Evolutionary conservation across 37 sponge, comb jelly and placozoan genomes (phyloP), one percentile per base, ranked within the genome.

Genomic region (Mnemiopsis leidyi): DNA sequence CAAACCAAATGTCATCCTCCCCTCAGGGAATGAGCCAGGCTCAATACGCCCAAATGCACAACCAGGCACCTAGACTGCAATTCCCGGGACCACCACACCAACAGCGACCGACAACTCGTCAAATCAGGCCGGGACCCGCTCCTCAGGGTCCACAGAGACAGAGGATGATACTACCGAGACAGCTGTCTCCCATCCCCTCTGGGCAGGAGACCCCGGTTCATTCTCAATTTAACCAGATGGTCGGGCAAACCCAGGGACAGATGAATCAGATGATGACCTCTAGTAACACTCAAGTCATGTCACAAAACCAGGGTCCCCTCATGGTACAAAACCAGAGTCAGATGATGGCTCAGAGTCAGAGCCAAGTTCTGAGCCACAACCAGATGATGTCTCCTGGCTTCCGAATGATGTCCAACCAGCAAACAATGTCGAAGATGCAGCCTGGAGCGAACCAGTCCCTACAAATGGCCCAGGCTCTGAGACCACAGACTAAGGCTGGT

Each of bases 81-180:
- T 48, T 18, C 13, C 61, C 61, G 13, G 61, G 61, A 18, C 61
- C 5, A 48, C 61, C 61, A 5, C 61, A 48, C 9, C 5, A 13
- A 48, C 61, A 48, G 9, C 13, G 61, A 18, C 5, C 5, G 9
- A 48, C 61, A 48, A 48, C 61, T 13, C 61, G 61, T 13, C 61
- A 48, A 13, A 48, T 48, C 5, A n/a, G n/a, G n/a, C n/a, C n/a
- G n/a, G 9, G 5, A 48, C 61, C 61, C 13, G 61, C 61, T 18
- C 61, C 61, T 48, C 61, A 48, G 61, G 61, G 61, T 18, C 21
- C 2, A 0, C 48, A 39, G 90, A n/a, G 48, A 33, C 38, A 71
- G 75, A 71, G 75, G 75, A 71, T 71, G 30, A 23, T 71, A 29
- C n/a, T 71, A 25, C 75, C 75, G 75, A 13, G 75, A 5, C 75